Base-by-base conservation (phyloP, 2,888 invertebrate species). In the Pheosia tremula region DNA sequence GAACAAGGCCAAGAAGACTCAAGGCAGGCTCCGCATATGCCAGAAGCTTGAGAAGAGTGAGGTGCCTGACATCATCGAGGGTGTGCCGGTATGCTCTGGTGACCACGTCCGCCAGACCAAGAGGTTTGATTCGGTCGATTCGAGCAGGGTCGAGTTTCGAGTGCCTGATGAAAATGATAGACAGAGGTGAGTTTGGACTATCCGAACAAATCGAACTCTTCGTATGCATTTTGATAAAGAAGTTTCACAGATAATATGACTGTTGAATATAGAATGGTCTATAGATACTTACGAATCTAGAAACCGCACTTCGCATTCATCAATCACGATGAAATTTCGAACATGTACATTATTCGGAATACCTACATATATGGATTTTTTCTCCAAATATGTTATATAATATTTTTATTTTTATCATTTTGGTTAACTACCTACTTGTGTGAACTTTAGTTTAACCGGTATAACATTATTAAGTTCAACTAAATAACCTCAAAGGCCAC, bases 51-150 rank as follows among this genome's bases (percentile, higher is more conserved):
- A 94, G 70, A 94, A 94, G 72, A 92, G 81, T 41, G 94, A 94
- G 71, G 94, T 94, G 4, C 94, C 94, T 0, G 94, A 94, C 62
- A 94, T 94, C 3, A 94, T 94, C 36, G 94, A 94, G 63, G 94
- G 93, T 0, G 94, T 94, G 3, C 94, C 94, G 0, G 94, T 92
- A 0, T 94, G 94, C 62, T 87, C 91, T 0, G 88, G 86, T 6
- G 90, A 90, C 58, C 85, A 88, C 59, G 79, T 80, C 7, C 79
- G 86, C 24, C 84, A 84, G 60, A 76, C 79, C 41, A 89, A 88
- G 72, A 82, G 83, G 58, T 86, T 79, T 62, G 84, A 83, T 2
- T 80, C 85, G 9, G 62, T 70, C 1, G 89, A 89, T 4, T 74
- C 85, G 3, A 79, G 80, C 43, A 84, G 89, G 72, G 87, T 90